A percentile compares a stretch with the other conserved stretches of the same genome.
Evolutionary conservation across 1,140 invertebrate genomes (phyloP).

Genomic region (Cherax quadricarinatus): DNA sequence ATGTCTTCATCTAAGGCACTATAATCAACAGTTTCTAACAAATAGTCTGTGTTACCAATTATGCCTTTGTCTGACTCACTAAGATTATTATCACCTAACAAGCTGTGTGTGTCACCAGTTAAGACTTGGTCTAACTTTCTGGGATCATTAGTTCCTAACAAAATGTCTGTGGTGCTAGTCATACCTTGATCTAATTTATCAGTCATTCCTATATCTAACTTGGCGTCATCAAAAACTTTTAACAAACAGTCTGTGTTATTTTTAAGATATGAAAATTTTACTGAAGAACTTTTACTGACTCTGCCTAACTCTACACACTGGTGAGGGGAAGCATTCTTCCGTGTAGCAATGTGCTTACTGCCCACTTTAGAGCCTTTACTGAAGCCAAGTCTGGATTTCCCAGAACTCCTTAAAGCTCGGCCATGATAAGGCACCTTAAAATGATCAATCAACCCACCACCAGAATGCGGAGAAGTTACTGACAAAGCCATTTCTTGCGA

Average conservation of each 20-base stretch:
- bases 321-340: background rate
- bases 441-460: constrained; percentile 18
- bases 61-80: background rate
- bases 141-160: no score
- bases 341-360: background rate
- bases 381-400: background rate
- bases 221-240: no score
- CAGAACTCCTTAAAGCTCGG: background rate
- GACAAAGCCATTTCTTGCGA: background rate
- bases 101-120: background rate
- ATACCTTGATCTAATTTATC: background rate
- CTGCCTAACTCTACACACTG: background rate
- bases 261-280: background rate
- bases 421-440: constrained; percentile 26
- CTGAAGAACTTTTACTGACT: background rate
- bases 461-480: background rate
- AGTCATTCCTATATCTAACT: no score
- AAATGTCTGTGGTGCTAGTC: no score
- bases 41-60: background rate
- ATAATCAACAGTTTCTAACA: no score
- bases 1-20: no score
- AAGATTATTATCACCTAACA: background rate
- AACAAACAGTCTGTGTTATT: no score
- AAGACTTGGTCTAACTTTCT: no score
- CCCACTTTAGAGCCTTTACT: background rate